Base-by-base conservation (phyloP, 2,113 vertebrate species). In the Larimichthys polyactis region DNA sequence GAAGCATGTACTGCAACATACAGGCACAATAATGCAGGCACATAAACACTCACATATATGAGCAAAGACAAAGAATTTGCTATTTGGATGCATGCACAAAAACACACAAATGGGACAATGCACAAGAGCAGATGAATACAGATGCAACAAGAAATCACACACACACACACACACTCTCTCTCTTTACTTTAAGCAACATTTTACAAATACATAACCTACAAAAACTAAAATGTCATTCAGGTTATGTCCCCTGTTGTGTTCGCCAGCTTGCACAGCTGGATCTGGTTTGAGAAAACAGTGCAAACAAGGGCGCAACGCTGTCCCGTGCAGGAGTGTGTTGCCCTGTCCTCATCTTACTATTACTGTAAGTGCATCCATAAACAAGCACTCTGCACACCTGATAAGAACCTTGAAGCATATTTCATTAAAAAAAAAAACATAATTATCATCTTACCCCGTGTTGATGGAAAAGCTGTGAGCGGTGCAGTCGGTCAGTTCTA, bases 261-360 rank as follows among this genome's bases (percentile, higher is more conserved):
- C 24, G 15, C 24, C 60, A 57, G 4, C 19, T 49, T 52, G 40
- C 67, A 58, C 72, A 55, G 11, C 57, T 64, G 75, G 1, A 15
- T 29, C 0, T 15, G 17, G 4, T 2, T 2, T 27, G 29, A 76
- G 40, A 29, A 52, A 55, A n/a, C 51, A n/a, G 12, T 60, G 49
- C 43, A 49, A 66, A 51, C 32, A 58, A 9, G 36, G 44, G 36
- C 24, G 19, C 51, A 57, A 46, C 69, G 70, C 11, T 62, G 90
- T 89, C 90, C 89, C 79, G 66, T 46, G 81, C 77, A 67, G 80
- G 78, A 90, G 62, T 72, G 55, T 36, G 74, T 4, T 49, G 58
- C 22, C 22, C 77, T 63, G 14, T 54, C 22, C 74, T 79, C 83
- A 43, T 59, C 75, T 58, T 54, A 81, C 68, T 78, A 19, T 66